Base-by-base conservation (phyloP, 2,113 vertebrate species). In the Pterocles burchelli region DNA sequence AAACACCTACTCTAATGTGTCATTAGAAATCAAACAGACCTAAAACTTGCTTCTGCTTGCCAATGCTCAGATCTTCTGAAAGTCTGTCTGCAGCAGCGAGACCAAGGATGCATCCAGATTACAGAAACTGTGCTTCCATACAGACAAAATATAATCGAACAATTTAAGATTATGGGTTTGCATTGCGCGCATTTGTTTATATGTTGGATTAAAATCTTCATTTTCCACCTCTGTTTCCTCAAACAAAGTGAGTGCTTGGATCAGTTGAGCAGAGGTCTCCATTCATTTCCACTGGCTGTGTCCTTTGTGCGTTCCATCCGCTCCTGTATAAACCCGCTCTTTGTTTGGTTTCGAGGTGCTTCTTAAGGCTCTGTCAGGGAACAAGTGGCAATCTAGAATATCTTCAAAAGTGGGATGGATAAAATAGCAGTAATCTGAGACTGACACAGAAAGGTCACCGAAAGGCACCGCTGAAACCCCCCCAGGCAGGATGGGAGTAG, bases 1-100 rank as follows among this genome's bases (percentile, higher is more conserved):
- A 96, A 90, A 93, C 93, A 96, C 79, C 88, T 95, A 87, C 90
- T 95, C 93, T 87, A 85, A 73, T 94, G 92, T 96, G 85, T 96
- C 95, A 95, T 96, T 96, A 96, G 93, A 96, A 96, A 97, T 97
- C 93, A 97, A 91, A 95, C 91, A 94, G 95, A 93, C 83, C 93
- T 94, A 81, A 91, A 95, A 90, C 65, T 87, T 88, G 87, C 71
- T 91, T 87, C 89, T 94, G 55, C 75, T 70, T 88, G 57, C 93
- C 93, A 90, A 52, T 59, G 72, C 73, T 89, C 72, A 77, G 68
- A 84, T 87, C 84, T 62, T 80, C 66, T 93, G 5, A 67, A 94
- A 96, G 81, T 78, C 91, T 94, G 87, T 95, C 87, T 85, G 31
- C 20, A 0, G 48, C 95, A 94, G 52, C 3, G 17, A 92, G 70